phyloP scores from a whole-genome alignment of 2,888 invertebrate genomes.

The Microctonus brassicae region DNA sequence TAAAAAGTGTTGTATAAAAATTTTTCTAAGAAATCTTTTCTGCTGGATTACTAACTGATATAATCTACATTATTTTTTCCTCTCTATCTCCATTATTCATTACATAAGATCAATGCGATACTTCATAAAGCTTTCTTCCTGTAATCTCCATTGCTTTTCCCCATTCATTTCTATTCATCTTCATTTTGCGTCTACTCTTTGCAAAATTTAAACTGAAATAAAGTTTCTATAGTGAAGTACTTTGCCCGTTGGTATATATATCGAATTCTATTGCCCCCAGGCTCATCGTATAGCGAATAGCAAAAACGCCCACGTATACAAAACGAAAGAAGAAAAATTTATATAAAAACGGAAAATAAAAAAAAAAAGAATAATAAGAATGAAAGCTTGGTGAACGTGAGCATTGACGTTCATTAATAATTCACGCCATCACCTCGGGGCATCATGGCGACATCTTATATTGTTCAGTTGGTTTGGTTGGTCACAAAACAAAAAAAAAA shows the following conservation, averaged over 20 bases:
- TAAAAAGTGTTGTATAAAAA: background rate
- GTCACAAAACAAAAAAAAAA: too few species aligned
- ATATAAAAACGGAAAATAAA: background rate
- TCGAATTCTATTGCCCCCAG: slow-evolving; percentile 18
- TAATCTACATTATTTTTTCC: background rate
- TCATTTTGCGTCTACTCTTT: background rate
- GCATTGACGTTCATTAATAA: slow-evolving; percentile 46
- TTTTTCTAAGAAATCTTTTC: background rate
- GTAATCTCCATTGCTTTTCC: too few species aligned
- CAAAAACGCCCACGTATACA: slow-evolving; percentile 1
- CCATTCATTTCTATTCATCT: background rate
- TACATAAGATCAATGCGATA: too few species aligned
- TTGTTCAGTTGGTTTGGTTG: slow-evolving; percentile 35
- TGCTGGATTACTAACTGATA: background rate
- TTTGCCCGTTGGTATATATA: slow-evolving; percentile 25
- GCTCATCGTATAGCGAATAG: slow-evolving; percentile 20
- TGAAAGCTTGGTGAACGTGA: slow-evolving; percentile 28
- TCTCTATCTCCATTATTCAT: too few species aligned
- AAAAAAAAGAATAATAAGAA: slow-evolving; percentile 1
- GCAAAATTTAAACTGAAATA: slow-evolving; percentile 6
- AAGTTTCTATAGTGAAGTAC: slow-evolving; percentile 29
- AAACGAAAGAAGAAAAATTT: slow-evolving; percentile 19
- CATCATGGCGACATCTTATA: slow-evolving; percentile 43
- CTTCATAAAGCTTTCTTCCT: too few species aligned
- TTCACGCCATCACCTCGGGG: slow-evolving; percentile 44